Base-by-base conservation (phyloP, 2,888 invertebrate genomes). In the Ochropleura leucogaster region DNA sequence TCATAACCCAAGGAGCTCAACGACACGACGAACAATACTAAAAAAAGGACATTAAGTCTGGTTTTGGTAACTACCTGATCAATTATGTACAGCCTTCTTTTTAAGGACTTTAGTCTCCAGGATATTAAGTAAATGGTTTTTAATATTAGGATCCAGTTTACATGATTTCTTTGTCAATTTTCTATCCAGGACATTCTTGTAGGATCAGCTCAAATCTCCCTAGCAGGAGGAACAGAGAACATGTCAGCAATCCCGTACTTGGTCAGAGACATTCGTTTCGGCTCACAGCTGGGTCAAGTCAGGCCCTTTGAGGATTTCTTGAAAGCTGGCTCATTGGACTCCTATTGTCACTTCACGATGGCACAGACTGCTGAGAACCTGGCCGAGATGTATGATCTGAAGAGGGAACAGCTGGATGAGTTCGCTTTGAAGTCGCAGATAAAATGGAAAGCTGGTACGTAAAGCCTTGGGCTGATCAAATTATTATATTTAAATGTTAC, bases 301-400 rank as follows among this genome's bases (percentile, higher is more conserved):
- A 96, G 97, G 47, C 96, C 97, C 85, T 97, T 99, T 75, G 99
- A 99, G 94, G 99, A 99, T 94, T 95, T 97, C 0, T 93, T 99
- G n/a, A 85, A 87, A 0, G 87, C 89, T 3, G 98, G 98, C 5
- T 97, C 99, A 5, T 97, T 98, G 18, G 99, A 99, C 90, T 97
- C 97, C 0, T 98, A 98, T 90, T 98, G 98, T 92, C 98, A 99
- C 90, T 97, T 98, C 80, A 98, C 99, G 0, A 99, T 99, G 99
- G 99, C 98, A 0, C 93, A 99, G 83, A 99, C 99, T 0, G 99
- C 99, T 4, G 99, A 99, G 94, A 99, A 99, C 92, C 95, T 99
- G 71, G 99, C 98, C 0, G 98, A 97, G 72, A 97, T 98, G 90
- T 98, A 98, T 89, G 97, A 97, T 80, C 94, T 99, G 71, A 97